phyloP scores from a whole-genome alignment of 2,113 vertebrate species.

The Camelus dromedarius region DNA sequence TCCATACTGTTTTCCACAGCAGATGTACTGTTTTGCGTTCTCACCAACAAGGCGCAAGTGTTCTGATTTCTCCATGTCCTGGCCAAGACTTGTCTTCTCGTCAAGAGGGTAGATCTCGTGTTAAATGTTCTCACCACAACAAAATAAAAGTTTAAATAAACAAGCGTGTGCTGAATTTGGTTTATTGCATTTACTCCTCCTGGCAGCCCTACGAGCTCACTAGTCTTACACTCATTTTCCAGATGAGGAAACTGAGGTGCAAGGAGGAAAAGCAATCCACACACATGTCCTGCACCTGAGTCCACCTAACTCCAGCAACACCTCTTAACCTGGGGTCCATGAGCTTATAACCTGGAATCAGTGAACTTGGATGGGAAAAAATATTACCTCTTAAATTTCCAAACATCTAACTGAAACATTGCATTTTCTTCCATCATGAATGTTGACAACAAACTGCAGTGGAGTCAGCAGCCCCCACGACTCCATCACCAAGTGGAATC shows the following conservation, averaged over 20 bases:
- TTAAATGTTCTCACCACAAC: not conserved
- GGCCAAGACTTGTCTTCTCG: not conserved
- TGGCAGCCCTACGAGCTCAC: not conserved
- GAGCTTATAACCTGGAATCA: not conserved
- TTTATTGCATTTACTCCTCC: not conserved
- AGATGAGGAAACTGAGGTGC: not conserved
- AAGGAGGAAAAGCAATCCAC: not conserved
- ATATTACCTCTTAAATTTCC: not conserved
- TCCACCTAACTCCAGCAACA: not conserved
- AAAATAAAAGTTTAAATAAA: not conserved
- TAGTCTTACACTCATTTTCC: not conserved
- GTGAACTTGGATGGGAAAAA: not conserved
- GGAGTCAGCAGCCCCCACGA: accelerated
- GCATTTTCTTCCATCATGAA: not conserved
- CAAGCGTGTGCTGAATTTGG: not conserved
- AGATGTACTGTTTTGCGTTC: not conserved
- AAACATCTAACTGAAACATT: not conserved
- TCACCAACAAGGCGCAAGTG: too few relatives aligned
- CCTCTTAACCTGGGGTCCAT: too few relatives aligned
- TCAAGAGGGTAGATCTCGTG: not conserved
- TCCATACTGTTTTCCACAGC: not conserved
- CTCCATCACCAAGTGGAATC: not conserved
- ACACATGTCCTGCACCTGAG: not conserved
- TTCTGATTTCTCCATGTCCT: not conserved
- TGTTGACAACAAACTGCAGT: not conserved